Conservation (phyloP, 1,140 invertebrate species). For the Pseudomyrmex cubaensis region DNA sequence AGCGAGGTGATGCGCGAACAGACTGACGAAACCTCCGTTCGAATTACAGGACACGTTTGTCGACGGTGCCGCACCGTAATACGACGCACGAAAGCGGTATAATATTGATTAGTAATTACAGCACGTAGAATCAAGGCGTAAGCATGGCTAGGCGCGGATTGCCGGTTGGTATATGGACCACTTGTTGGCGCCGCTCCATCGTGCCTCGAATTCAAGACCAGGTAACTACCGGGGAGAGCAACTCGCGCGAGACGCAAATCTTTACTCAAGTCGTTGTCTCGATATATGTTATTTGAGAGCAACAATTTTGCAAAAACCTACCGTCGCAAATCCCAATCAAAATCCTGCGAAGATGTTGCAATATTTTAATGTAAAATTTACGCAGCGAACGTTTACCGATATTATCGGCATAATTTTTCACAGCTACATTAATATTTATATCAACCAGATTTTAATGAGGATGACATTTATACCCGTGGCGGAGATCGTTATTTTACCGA, state of each 20-base stretch:
- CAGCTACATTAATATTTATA: too few species aligned
- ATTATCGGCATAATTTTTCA: too few species aligned
- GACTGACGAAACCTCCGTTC: constrained; percentile 56
- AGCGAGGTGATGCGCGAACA: not conserved
- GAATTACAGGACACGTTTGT: constrained; percentile 71
- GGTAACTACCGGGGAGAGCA: constrained; percentile 70
- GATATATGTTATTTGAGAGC: constrained; percentile 13
- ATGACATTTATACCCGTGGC: too few species aligned
- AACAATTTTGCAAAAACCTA: constrained; percentile 40
- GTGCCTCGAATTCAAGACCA: constrained; percentile 80
- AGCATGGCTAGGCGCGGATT: constrained; percentile 73
- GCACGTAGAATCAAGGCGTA: constrained; percentile 80
- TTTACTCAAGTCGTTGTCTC: constrained; percentile 43
- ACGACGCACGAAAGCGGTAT: constrained; percentile 65
- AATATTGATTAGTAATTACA: constrained; percentile 83
- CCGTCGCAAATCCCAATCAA: constrained; percentile 23
- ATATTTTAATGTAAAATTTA: not conserved
- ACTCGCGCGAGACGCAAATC: constrained; percentile 66
- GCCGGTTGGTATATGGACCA: constrained; percentile 82
- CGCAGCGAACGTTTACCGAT: not conserved
- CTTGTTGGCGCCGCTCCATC: constrained; percentile 80
- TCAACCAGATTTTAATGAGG: too few species aligned
- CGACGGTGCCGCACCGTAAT: constrained; percentile 56
- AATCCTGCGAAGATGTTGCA: not conserved
- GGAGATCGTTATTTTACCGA: not conserved